Percentiles rank a stretch among this genome's conserved stretches.
phyloP scores from a whole-genome alignment of 2,888 invertebrate species.

The Uloborus plumipes region DNA sequence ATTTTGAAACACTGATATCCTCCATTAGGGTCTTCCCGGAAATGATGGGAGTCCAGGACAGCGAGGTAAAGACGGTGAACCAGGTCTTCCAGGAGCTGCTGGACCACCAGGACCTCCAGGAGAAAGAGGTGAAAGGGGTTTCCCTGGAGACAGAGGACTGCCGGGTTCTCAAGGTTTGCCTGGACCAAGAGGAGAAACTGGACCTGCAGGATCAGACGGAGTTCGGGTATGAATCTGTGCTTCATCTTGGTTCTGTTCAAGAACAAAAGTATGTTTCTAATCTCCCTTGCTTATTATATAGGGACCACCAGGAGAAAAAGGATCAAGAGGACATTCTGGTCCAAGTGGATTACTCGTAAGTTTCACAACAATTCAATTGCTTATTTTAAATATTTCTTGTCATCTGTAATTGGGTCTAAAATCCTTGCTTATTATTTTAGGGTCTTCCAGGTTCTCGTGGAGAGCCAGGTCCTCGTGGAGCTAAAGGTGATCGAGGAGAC shows the following conservation, averaged over 20 bases:
- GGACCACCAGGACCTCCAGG: slow-evolving; percentile 74
- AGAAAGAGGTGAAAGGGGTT: slow-evolving; percentile 66
- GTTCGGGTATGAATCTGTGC: slow-evolving; percentile 68
- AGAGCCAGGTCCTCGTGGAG: slow-evolving; percentile 78
- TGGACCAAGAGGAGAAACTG: slow-evolving; percentile 75
- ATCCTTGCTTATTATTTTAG: slow-evolving; percentile 66
- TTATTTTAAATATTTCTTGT: background rate
- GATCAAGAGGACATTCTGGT: slow-evolving; percentile 81
- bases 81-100: slow-evolving; percentile 79
- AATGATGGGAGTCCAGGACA: slow-evolving; percentile 80
- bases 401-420: too few species aligned
- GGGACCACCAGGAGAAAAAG: slow-evolving; percentile 75
- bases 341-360: slow-evolving; percentile 78
- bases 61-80: slow-evolving; percentile 85
- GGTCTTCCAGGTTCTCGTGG: slow-evolving; percentile 82
- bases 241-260: background rate
- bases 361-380: slow-evolving; percentile 15
- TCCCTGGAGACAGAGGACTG: slow-evolving; percentile 69
- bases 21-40: slow-evolving; percentile 80
- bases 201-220: slow-evolving; percentile 65
- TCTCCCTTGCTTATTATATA: slow-evolving; percentile 57
- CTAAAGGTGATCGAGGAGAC: slow-evolving; percentile 83
- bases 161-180: slow-evolving; percentile 74
- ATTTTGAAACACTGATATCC: slow-evolving; percentile 8
- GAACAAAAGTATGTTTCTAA: background rate